A percentile compares a stretch with the other conserved stretches of the same genome.
phyloP scores from a whole-genome alignment of 2,113 vertebrate genomes.

The Gopherus evgoodei region DNA sequence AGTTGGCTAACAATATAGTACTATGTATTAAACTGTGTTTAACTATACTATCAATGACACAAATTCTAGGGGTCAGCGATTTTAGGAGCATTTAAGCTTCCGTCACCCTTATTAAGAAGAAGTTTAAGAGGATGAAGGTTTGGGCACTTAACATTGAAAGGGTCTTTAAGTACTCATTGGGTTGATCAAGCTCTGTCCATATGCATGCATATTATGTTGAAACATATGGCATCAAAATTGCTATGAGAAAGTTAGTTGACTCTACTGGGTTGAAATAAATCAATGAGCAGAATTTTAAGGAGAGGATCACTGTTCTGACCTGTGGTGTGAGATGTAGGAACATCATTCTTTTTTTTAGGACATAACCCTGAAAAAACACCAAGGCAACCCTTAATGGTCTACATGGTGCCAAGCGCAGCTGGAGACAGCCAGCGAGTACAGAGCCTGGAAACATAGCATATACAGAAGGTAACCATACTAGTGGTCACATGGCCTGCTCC shows the following conservation, averaged over 20 bases:
- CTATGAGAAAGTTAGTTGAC: neutral
- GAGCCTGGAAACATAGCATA: fast-evolving
- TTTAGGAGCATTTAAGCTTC: neutral
- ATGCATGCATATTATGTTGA: neutral
- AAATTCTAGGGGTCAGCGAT: neutral
- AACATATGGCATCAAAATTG: neutral
- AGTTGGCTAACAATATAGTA: neutral
- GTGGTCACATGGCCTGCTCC: neutral
- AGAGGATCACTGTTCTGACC: neutral
- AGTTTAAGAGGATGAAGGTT: neutral
- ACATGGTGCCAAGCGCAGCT: neutral
- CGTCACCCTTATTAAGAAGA: neutral
- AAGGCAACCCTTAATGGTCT: neutral
- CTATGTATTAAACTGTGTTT: neutral
- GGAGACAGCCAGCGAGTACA: neutral
- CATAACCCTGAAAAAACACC: neutral
- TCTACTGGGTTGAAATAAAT: neutral
- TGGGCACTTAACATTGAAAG: neutral
- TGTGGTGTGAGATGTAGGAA: neutral
- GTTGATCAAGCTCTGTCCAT: neutral
- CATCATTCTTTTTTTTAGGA: neutral
- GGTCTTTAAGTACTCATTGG: neutral
- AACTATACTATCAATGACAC: neutral
- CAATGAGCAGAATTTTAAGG: neutral
- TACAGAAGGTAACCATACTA: neutral